Conservation (phyloP, 2,113 vertebrate species). For the Notarius quadriscutis region DNA sequence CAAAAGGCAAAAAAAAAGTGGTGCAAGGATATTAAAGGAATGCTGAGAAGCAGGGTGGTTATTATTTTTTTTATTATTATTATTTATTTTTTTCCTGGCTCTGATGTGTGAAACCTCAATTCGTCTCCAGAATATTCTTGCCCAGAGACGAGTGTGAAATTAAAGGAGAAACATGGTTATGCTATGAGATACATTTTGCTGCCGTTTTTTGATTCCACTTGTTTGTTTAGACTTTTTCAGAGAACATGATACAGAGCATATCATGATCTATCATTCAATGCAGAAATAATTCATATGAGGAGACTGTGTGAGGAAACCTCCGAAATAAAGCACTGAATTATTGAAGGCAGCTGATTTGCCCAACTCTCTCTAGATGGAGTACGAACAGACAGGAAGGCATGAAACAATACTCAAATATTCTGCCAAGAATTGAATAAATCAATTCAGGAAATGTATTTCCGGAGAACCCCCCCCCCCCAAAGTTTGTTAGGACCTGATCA, state of each 20-base stretch:
- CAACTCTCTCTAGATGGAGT: not conserved
- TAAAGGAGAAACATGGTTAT: not conserved
- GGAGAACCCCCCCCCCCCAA: not conserved
- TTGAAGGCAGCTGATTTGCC: constrained; percentile 6
- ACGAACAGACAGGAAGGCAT: not conserved
- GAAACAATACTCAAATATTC: not conserved
- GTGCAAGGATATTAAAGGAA: not conserved
- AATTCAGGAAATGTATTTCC: not conserved
- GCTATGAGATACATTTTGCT: not conserved
- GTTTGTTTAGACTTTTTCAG: not conserved
- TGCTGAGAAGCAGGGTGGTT: not conserved
- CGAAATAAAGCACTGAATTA: constrained; percentile 1
- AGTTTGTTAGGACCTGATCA: not conserved
- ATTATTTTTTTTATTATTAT: not conserved
- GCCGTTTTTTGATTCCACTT: not conserved
- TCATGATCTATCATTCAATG: not conserved
- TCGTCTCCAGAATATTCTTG: not conserved
- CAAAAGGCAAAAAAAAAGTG: constrained; percentile 54
- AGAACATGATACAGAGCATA: not conserved
- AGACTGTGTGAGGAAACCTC: not conserved
- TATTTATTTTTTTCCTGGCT: not conserved
- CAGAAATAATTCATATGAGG: not conserved
- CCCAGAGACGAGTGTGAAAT: not conserved
- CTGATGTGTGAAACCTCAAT: not conserved
- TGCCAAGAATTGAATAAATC: not conserved